phyloP scores from a whole-genome alignment of 2,113 vertebrate genomes.

The Oreocharis arfaki region DNA sequence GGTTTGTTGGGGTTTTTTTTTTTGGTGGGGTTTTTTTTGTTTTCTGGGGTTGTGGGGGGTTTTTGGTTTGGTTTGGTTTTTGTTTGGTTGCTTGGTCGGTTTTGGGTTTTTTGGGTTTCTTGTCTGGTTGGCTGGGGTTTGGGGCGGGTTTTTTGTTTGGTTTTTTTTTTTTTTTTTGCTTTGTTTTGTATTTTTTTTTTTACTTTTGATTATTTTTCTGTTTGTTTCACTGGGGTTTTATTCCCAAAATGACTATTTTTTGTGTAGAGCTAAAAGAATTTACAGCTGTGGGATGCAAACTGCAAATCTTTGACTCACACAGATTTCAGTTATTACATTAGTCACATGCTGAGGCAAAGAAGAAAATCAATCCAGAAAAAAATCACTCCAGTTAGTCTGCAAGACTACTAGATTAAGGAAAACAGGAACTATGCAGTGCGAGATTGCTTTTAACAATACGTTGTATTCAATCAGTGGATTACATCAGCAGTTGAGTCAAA shows the following conservation, averaged over 20 bases:
- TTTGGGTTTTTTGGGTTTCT: not conserved
- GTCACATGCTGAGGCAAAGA: not conserved
- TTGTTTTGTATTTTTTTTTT: not conserved
- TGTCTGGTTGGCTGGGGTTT: not conserved
- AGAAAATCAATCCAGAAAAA: not conserved
- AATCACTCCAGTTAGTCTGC: not conserved
- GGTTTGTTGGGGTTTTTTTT: not conserved
- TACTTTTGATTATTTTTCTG: not conserved
- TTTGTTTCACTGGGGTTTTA: too few relatives aligned
- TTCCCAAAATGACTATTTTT: accelerated
- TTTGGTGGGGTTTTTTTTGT: not conserved
- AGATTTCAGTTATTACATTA: not conserved
- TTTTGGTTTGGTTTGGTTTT: too few relatives aligned
- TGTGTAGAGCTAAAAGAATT: not conserved
- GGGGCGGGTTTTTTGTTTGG: too few relatives aligned
- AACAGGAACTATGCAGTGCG: not conserved
- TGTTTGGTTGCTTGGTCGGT: not conserved
- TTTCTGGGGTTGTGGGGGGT: not conserved
- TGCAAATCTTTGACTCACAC: not conserved
- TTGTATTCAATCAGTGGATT: not conserved
- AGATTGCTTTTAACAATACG: not conserved
- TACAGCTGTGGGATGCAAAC: not conserved
- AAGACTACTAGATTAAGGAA: not conserved
- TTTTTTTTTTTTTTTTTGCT: not conserved
- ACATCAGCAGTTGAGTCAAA: not conserved